These are phyloP conservation scores for Meleagris gallopavo DNA, from an alignment of 2,113 vertebrate species.

Conservation along the genomic window DNA sequence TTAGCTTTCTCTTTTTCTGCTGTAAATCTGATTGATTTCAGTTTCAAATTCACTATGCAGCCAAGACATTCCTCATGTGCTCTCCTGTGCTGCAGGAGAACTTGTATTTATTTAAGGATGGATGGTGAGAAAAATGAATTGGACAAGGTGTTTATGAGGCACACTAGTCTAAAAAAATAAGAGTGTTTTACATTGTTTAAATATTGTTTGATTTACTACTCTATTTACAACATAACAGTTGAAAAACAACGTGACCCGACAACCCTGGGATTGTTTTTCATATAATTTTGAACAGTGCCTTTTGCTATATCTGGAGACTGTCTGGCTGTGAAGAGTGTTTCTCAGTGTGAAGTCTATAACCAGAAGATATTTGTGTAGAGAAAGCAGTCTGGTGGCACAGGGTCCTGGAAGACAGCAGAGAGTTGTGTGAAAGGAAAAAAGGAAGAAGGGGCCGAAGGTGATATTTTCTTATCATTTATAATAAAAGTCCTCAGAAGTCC, in stretches of 20 bases:
- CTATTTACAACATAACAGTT: conserved; percentile 52
- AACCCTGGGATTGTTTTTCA: conserved; percentile 27
- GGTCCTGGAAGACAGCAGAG: not conserved
- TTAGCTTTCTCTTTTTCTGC: conserved; percentile 15
- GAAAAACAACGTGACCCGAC: conserved; percentile 52
- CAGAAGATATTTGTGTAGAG: not conserved
- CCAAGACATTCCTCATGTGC: conserved; percentile 17
- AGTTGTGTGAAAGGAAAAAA: not conserved
- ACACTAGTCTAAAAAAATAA: not conserved
- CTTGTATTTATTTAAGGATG: not conserved
- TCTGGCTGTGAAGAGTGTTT: not conserved
- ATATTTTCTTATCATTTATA: not conserved
- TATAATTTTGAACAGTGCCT: not conserved
- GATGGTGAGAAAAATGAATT: conserved; percentile 25
- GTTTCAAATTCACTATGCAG: not conserved
- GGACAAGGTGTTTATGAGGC: conserved; percentile 56
- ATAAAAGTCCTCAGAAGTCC: not conserved
- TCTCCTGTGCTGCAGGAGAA: not conserved
- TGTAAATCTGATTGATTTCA: conserved; percentile 51
- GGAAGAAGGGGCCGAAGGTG: not conserved
- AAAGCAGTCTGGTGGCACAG: not conserved
- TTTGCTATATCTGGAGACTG: not conserved
- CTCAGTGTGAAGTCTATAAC: not conserved
- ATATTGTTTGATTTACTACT: conserved; percentile 57
- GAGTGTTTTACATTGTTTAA: conserved; percentile 42